Conservation (phyloP, 2,888 invertebrate genomes). For the Drosophila diplacantha region DNA sequence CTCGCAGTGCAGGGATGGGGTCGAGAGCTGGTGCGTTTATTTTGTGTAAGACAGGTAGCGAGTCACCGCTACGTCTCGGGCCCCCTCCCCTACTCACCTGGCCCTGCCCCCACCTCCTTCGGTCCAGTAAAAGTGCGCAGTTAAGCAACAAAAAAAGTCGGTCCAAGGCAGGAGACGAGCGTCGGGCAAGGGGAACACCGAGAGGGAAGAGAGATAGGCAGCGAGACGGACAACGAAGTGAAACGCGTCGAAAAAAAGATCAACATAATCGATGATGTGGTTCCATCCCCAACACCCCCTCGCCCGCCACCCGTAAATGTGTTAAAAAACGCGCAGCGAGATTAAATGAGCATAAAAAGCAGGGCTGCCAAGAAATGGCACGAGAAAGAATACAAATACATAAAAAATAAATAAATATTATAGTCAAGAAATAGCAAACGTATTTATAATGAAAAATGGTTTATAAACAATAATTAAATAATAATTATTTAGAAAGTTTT, state of each 20-base stretch:
- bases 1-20: neutral
- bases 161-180: slow-evolving; percentile 31
- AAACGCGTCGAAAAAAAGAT: slow-evolving; percentile 54
- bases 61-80: slow-evolving; percentile 54
- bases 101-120: slow-evolving; percentile 7
- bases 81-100: slow-evolving; percentile 10
- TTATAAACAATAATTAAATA: neutral
- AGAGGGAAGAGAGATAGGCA: slow-evolving; percentile 12
- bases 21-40: slow-evolving; percentile 62
- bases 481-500: too few species aligned
- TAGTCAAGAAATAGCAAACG: slow-evolving; percentile 13
- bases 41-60: slow-evolving; percentile 72
- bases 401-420: neutral
- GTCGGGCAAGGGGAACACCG: slow-evolving; percentile 41
- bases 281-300: slow-evolving; percentile 14
- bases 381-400: neutral
- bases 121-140: slow-evolving; percentile 62
- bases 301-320: slow-evolving; percentile 55
- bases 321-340: slow-evolving; percentile 69
- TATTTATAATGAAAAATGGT: neutral
- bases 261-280: slow-evolving; percentile 72
- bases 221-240: slow-evolving; percentile 23
- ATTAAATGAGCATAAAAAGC: slow-evolving; percentile 73
- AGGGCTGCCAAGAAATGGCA: slow-evolving; percentile 39
- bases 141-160: slow-evolving; percentile 50